Evolutionary conservation across 2,797 vertebrate genomes (phyloP), one percentile per base, ranked within the genome.

Genomic region (Sebastiscus albofasciatus): DNA sequence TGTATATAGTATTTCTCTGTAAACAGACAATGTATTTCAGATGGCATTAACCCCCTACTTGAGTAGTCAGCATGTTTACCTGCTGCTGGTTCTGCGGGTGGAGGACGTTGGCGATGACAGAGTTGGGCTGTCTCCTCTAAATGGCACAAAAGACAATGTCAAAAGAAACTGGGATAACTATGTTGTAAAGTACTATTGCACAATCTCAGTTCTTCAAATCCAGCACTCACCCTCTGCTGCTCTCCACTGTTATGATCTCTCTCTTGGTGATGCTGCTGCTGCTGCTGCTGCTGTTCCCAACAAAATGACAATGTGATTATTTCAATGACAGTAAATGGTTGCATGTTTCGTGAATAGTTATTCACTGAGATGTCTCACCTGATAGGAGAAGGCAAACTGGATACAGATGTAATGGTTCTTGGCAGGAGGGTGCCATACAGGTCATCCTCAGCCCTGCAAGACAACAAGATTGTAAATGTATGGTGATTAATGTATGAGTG

Each of bases 391-490:
- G 84, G 39, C 26, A 33, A 36, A 20, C 10, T 16, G 4, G 70
- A 33, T 49, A 42, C 9, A 60, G 88, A 86, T 26, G 67, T 86
- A 1, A 92, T 86, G 27, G 49, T 36, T 54, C 5, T 85, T 3
- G 92, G 82, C 74, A 93, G 72, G n/a, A 94, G 92, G 64, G 72
- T 85, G 85, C 12, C 84, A 26, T 93, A 93, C 72, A 93, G 72
- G 0, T 85, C 36, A 86, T 95, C 89, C 49, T 89, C 87, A 75
- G 90, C 12, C 52, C 94, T 95, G 81, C 29, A 55, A 61, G 8
- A 80, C 8, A 82, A 46, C 1, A 46, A 3, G 3, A 62, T 58
- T 18, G 36, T 34, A 3, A 64, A 73, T 22, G 49, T 10, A 29
- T 36, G 9, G 7, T 1, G 1, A 27, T 62, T 72, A 4, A 49